A percentile compares a stretch with the other conserved stretches of the same genome.
Evolutionary conservation across 1,140 invertebrate genomes (phyloP).

Genomic region (Papilio machaon): DNA sequence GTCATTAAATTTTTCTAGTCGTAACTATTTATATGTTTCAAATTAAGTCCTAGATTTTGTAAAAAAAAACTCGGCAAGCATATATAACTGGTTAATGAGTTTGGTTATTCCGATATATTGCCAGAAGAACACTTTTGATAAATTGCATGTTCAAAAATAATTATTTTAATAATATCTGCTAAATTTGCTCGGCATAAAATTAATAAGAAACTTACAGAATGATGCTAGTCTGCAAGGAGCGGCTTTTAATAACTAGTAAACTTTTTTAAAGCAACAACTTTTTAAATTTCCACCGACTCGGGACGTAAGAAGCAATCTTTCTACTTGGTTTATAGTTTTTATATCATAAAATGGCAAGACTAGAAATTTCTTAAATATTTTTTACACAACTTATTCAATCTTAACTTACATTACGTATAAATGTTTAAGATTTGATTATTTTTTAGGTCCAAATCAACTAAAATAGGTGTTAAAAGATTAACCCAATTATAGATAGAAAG

Average conservation of each 20-base stretch:
- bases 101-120: not conserved
- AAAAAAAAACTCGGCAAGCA: no score
- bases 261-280: conserved; percentile 1
- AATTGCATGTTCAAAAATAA: not conserved
- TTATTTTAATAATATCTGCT: not conserved
- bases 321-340: conserved; percentile 9
- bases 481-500: no score
- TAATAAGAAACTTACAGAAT: not conserved
- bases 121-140: not conserved
- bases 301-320: not conserved
- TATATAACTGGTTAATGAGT: no score
- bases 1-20: no score
- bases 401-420: not conserved
- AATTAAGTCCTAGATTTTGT: no score
- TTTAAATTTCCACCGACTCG: conserved; percentile 1
- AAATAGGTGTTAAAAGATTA: no score
- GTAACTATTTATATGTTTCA: no score
- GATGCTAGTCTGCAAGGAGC: not conserved
- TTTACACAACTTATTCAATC: not conserved
- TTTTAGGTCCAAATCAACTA: no score
- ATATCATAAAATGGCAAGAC: not conserved
- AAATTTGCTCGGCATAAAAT: not conserved
- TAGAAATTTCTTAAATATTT: not conserved
- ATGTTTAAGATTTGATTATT: not conserved
- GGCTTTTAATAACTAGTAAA: conserved; percentile 4